phyloP scores from a whole-genome alignment of 2,797 vertebrate genomes.

The Phalanger gymnotis region DNA sequence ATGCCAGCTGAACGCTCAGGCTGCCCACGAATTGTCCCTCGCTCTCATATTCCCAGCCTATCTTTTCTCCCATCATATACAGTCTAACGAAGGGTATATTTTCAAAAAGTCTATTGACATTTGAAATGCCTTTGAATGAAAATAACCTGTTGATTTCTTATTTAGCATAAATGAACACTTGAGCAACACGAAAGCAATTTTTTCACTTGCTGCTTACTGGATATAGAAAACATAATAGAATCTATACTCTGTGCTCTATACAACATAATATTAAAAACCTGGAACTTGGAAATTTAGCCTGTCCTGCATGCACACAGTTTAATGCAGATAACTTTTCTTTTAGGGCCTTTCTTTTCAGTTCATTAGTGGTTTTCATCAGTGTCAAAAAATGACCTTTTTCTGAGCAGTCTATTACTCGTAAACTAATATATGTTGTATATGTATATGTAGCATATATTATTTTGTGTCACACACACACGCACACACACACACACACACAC shows the following conservation, averaged over 20 bases:
- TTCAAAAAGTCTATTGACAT: background rate
- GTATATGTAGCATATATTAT: background rate
- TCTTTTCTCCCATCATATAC: background rate
- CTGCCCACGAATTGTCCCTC: background rate
- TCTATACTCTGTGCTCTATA: background rate
- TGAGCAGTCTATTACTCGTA: background rate
- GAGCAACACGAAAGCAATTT: background rate
- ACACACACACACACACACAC: background rate
- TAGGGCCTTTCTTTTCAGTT: background rate
- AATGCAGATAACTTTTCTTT: background rate
- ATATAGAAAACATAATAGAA: background rate
- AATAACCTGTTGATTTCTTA: background rate
- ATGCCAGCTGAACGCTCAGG: background rate
- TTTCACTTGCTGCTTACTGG: background rate
- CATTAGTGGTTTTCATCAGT: background rate
- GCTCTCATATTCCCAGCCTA: background rate
- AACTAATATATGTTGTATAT: background rate
- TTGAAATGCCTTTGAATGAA: background rate
- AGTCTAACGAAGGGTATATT: background rate
- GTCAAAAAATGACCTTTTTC: background rate
- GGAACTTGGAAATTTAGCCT: background rate
- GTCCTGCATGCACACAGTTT: background rate
- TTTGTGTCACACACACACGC: background rate
- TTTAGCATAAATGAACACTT: background rate
- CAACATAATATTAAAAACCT: background rate